Evolutionary conservation across 2,888 invertebrate genomes (phyloP), one percentile per base, ranked within the genome.

Genomic region (Sinodicranocentrus sp.): DNA sequence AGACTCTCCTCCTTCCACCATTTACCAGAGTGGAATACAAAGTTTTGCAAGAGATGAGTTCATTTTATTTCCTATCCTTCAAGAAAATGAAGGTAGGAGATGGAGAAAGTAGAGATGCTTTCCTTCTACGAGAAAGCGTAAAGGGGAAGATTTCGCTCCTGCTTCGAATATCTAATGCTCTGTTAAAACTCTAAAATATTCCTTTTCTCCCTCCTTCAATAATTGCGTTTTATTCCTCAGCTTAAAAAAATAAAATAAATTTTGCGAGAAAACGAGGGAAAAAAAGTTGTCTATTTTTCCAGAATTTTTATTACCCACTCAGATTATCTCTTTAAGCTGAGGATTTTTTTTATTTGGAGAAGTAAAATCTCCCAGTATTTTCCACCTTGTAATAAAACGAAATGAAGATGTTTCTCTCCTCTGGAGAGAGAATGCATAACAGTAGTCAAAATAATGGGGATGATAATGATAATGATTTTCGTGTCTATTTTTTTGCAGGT

Each of bases 401-500:
- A 39, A 39, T 8, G 39, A 59, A 59, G 52, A 52, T n/a, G 19
- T 52, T 52, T 21, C 21, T 57, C 10, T 57, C 2, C 23, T 57
- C 21, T 8, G 8, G 13, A 21, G 21, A 57, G 8, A 33, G 13
- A 39, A 39, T n/a, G n/a, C n/a, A n/a, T n/a, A n/a, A n/a, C n/a
- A 17, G 52, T 52, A 52, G 3, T 52, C 2, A 57, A 5, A 25
- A 57, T 57, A n/a, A 57, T 57, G n/a, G 52, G n/a, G 21, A 48
- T 43, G 21, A 3, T 44, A 17, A 48, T 44, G 70, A 52, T 10
- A 19, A n/a, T 17, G 21, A 17, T 25, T 26, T 48, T 23, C 26
- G 23, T 76, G 57, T 48, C 19, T 65, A 43, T 77, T 25, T 63
- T 65, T 85, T 67, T 88, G 5, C 90, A 98, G 96, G 98, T 98